phyloP scores from a whole-genome alignment of 2,888 invertebrate genomes.

The Lepas anatifera region DNA sequence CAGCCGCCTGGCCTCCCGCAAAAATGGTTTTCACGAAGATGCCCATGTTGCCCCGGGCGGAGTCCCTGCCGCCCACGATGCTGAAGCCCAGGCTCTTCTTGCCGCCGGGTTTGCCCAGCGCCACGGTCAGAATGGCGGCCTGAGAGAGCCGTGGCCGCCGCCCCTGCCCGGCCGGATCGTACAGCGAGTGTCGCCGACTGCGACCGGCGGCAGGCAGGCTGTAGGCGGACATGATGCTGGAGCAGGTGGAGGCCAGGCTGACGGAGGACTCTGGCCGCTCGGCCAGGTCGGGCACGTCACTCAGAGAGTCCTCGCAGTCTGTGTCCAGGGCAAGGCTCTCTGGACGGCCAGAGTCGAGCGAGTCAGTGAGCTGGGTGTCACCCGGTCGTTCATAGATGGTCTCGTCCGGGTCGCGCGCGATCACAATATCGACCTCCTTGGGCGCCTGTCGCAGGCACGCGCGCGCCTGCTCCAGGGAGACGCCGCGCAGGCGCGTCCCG shows the following conservation, averaged over 20 bases:
- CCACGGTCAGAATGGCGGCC: slow-evolving; percentile 26
- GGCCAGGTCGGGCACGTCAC: slow-evolving; percentile 9
- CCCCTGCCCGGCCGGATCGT: slow-evolving; percentile 11
- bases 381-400: slow-evolving; percentile 19
- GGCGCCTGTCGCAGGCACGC: slow-evolving; percentile 34
- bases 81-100: slow-evolving; percentile 39
- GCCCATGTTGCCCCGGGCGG: slow-evolving; percentile 52
- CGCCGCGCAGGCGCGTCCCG: slow-evolving; percentile 61
- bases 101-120: slow-evolving; percentile 35
- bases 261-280: not conserved
- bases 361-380: not conserved
- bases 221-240: slow-evolving; percentile 12
- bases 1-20: slow-evolving; percentile 71
- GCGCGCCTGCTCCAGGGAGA: slow-evolving; percentile 50
- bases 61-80: slow-evolving; percentile 39
- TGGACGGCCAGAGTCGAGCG: not conserved
- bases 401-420: slow-evolving; percentile 28
- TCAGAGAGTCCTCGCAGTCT: slow-evolving; percentile 3
- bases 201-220: slow-evolving; percentile 15
- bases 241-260: slow-evolving; percentile 1
- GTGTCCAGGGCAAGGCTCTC: not conserved
- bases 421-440: slow-evolving; percentile 38
- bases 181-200: slow-evolving; percentile 12
- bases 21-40: slow-evolving; percentile 82
- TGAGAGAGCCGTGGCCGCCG: slow-evolving; percentile 15